These are phyloP conservation scores for Drosophila biarmipes DNA, from an alignment of 1,140 invertebrate genomes.

Conservation along the genomic window DNA sequence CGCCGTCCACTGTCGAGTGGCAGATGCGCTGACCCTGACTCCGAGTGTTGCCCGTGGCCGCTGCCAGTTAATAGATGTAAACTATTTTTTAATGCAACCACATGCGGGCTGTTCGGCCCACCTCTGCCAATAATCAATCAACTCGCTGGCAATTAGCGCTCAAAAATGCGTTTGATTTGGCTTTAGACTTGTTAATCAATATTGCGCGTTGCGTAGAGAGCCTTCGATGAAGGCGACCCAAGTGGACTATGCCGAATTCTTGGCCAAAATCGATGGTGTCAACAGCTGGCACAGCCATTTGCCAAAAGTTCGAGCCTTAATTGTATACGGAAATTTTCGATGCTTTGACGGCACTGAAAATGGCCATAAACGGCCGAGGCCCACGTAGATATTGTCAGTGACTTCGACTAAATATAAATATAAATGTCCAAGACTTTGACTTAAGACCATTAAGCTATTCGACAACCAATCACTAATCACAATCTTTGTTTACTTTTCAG, in stretches of 20 bases:
- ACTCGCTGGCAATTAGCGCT: conserved; percentile 40
- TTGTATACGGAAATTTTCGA: conserved; percentile 60
- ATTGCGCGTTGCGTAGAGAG: conserved; percentile 38
- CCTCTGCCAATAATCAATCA: conserved; percentile 64
- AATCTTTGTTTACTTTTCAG: conserved; percentile 46
- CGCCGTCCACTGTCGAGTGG: conserved; percentile 43
- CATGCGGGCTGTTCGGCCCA: conserved; percentile 50
- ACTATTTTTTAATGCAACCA: conserved; percentile 35
- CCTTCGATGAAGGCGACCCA: conserved; percentile 34
- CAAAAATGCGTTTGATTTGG: conserved; percentile 59
- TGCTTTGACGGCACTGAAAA: conserved; percentile 35
- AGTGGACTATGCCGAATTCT: conserved; percentile 36
- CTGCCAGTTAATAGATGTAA: conserved; percentile 34
- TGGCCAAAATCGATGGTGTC: conserved; percentile 37
- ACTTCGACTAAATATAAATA: conserved; percentile 38
- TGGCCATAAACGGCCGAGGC: conserved; percentile 45
- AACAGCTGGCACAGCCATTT: conserved; percentile 40
- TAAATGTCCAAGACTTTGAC: conserved; percentile 41
- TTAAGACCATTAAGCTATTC: conserved; percentile 36
- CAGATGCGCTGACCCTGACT: conserved; percentile 63
- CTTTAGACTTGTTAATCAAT: conserved; percentile 35
- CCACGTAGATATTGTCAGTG: conserved; percentile 54
- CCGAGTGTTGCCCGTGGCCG: neutral
- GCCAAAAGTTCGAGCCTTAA: conserved; percentile 47
- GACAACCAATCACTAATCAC: conserved; percentile 21